Base-by-base conservation (phyloP, 2,888 invertebrate genomes). In the Mythimna impura region DNA sequence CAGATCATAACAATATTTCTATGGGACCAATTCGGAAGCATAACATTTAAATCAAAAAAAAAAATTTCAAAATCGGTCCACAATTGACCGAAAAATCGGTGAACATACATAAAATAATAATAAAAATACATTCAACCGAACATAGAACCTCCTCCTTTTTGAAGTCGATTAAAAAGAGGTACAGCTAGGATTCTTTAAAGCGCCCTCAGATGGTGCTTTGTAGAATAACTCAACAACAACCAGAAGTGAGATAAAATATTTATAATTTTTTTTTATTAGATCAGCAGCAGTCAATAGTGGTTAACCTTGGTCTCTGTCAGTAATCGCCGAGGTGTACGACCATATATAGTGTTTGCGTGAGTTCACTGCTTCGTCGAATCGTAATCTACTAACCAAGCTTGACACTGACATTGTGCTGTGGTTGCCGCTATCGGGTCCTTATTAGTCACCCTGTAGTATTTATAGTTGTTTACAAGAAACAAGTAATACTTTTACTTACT, bases 261-360 rank as follows among this genome's bases (percentile, higher is more conserved):
- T 71, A 69, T 78, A 61, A 20, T 36, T 63, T 68, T 61, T 82
- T 76, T 77, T 81, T 83, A 70, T 68, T 65, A 64, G 62, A 72
- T 80, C 36, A 43, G 75, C 36, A 43, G 75, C 76, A 65, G 67
- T 70, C 40, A 80, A 80, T 80, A 86, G 88, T 81, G 63, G 92
- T 88, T 89, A 87, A 85, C 94, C 94, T 94, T 94, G 93, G 88
- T 84, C 73, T 72, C 82, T 79, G 77, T 73, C 87, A 85, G 86
- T 85, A 87, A 87, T 83, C 84, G 82, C 82, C 80, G 88, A 92
- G 93, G 91, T 93, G 88, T 86, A 88, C 86, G 90, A 89, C 93
- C 94, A 91, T 91, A 89, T 89, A 92, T 84, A 90, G 91, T 84
- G 89, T 89, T 89, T 88, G 90, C 86, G 78, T 81, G 81, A 85